Evolutionary conservation across 1,140 invertebrate genomes (phyloP), one percentile per base, ranked within the genome.

Genomic region (Macrocentrus cingulum): DNA sequence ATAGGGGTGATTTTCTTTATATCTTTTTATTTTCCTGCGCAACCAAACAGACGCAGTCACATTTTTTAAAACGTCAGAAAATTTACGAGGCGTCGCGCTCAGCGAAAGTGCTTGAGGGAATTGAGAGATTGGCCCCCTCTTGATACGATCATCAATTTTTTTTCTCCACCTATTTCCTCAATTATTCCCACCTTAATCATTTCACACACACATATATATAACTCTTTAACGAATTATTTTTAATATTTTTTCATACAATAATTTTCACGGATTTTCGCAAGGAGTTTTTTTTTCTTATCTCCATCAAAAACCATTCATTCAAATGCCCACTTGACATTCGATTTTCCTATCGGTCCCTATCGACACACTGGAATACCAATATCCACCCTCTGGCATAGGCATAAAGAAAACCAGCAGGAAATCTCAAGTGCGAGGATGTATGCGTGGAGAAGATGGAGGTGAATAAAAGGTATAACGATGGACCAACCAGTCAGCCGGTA

Each of bases 11-110:
- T 53, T 54, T 61, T 56, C 49, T 56, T 60, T 61, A 50, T 34
- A 32, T 46, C 32, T 42, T 18, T 34, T 29, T 58, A 37, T 51
- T 36, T 15, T 36, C 36, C 23, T 9, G n/a, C 34, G n/a, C 11
- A 22, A 6, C 19, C 23, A 54, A 42, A 15, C 16, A 39, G 36
- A 39, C 8, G 45, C 13, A 54, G 56, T 51, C 46, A 62, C 61
- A 62, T 56, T 46, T 59, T 59, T 62, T 62, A 62, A 62, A 62
- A 62, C 46, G 56, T 59, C 34, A 15, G 6, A 19, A 48, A 59
- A 62, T 62, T 62, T 62, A 62, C 50, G 60, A 58, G 60, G 55
- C 60, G 55, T 58, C 36, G 59, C 55, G 36, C 42, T 13, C 50
- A n/a, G 13, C 55, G 44, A 54, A 60, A 55, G 52, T 61, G 55